Evolutionary conservation across 2,113 vertebrate genomes (phyloP).

Genomic region (Triplophysa dalaica): DNA sequence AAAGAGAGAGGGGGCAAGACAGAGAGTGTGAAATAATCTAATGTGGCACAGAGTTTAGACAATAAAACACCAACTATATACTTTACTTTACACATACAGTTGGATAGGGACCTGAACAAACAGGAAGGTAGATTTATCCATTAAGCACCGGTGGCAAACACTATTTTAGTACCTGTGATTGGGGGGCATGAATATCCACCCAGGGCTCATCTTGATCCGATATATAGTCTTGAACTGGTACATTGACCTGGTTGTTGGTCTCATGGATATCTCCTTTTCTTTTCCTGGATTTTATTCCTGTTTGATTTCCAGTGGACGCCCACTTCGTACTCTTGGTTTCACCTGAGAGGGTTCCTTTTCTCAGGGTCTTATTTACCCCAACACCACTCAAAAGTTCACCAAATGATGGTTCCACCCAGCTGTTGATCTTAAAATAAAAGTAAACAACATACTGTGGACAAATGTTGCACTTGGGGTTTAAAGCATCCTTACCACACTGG

Average conservation of each 20-base stretch:
- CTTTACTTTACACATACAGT: no score
- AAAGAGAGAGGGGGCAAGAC: not conserved
- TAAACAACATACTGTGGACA: not conserved
- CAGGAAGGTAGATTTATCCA: no score
- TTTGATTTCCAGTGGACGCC: conserved; percentile 55
- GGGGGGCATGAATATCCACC: conserved; percentile 85
- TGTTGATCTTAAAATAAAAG: conserved; percentile 55
- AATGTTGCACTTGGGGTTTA: not conserved
- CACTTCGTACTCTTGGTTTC: conserved; percentile 56
- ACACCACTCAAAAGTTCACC: conserved; percentile 69
- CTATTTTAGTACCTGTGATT: conserved; percentile 76
- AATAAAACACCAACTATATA: no score
- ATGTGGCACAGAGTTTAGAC: no score
- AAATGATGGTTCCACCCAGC: conserved; percentile 83
- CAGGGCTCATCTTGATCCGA: conserved; percentile 77
- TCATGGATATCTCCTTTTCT: conserved; percentile 65
- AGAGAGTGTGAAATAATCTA: no score
- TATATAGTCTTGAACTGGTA: conserved; percentile 41
- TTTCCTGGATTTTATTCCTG: conserved; percentile 59
- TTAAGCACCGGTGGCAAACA: no score
- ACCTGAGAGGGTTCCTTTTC: conserved; percentile 49
- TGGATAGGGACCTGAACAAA: no score
- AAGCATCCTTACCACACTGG: not conserved
- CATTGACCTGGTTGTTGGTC: conserved; percentile 44
- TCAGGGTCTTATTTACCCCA: conserved; percentile 38